Evolutionary conservation across 1,140 invertebrate species (phyloP).

Genomic region (Aphelinus certus): DNA sequence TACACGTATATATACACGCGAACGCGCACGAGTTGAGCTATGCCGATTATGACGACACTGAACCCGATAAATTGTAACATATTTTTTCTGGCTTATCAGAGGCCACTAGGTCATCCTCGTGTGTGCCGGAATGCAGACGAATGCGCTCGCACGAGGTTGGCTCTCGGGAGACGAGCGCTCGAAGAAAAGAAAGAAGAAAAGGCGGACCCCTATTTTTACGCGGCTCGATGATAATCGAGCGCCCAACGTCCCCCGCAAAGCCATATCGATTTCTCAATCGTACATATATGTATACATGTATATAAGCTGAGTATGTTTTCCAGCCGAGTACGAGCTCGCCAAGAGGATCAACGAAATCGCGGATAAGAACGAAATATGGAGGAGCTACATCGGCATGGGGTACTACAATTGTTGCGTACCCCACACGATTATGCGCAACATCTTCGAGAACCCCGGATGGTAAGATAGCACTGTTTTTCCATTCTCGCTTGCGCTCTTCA

Average conservation of each 20-base stretch:
- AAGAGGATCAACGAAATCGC: constrained; percentile 82
- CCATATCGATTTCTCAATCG: not conserved
- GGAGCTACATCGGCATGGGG: constrained; percentile 98
- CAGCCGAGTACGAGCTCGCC: constrained; percentile 91
- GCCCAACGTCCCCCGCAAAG: constrained; percentile 23
- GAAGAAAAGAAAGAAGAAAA: constrained; percentile 6
- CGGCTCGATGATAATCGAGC: not conserved
- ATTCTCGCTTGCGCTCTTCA: too few species aligned
- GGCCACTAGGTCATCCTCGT: constrained; percentile 29
- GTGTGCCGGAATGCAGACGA: constrained; percentile 1
- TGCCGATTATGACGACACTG: not conserved
- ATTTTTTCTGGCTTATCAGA: constrained; percentile 24
- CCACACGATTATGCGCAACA: constrained; percentile 94
- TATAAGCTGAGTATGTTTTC: constrained; percentile 42
- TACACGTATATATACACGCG: too few species aligned
- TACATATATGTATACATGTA: not conserved
- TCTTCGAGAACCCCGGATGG: constrained; percentile 99
- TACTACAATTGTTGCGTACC: constrained; percentile 98
- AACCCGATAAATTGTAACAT: constrained; percentile 13
- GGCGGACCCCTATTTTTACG: too few species aligned
- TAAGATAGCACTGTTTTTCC: constrained; percentile 60
- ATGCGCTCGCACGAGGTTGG: too few species aligned
- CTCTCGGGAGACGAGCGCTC: too few species aligned
- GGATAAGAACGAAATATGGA: constrained; percentile 91
- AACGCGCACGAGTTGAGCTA: too few species aligned